Base-by-base conservation (phyloP, 2,113 vertebrate species). In the Limnothrissa miodon region DNA sequence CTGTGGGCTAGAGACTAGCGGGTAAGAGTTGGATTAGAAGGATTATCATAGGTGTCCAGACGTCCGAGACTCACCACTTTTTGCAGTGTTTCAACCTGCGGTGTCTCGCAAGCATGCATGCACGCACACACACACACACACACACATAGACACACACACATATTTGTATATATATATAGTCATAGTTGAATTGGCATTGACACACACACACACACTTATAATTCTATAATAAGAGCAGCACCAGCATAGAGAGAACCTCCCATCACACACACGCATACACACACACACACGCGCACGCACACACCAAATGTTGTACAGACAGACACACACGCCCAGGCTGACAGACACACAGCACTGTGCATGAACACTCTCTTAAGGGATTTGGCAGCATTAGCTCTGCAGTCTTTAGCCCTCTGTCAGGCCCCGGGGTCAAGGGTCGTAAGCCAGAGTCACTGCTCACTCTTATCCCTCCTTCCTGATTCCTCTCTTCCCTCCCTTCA, bases 361-460 rank as follows among this genome's bases (percentile, higher is more conserved):
- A 13, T 74, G 25, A 74, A 74, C 29, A 36, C 66, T 36, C 66
- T 80, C 78, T 74, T 36, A 19, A 80, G 46, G 82, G 85, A 86
- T 86, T 83, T 84, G 48, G 36, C 62, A 10, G 90, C 85, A 91
- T 93, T 93, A 93, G 87, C 82, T 74, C 85, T 84, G 82, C 51
- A 8, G 84, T 84, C 79, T 85, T 92, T 90, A 93, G 89, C 85
- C 91, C 85, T 89, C 82, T 21, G 81, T 84, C 87, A 83, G 87
- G 82, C 79, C 48, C 46, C 51, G 83, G 88, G 86, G 89, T 89
- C 66, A 90, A 87, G 90, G 88, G 88, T 90, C 85, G 88, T 81
- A 88, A 53, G 84, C 83, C 87, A 44, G 45, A 81, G 81, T 48
- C 4, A 82, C 85, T 80, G 80, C 81, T 81, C 81, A 83, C 88